Evolutionary conservation across 2,113 vertebrate genomes (phyloP), one percentile per base, ranked within the genome.

Genomic region (Coracopsis vasa): DNA sequence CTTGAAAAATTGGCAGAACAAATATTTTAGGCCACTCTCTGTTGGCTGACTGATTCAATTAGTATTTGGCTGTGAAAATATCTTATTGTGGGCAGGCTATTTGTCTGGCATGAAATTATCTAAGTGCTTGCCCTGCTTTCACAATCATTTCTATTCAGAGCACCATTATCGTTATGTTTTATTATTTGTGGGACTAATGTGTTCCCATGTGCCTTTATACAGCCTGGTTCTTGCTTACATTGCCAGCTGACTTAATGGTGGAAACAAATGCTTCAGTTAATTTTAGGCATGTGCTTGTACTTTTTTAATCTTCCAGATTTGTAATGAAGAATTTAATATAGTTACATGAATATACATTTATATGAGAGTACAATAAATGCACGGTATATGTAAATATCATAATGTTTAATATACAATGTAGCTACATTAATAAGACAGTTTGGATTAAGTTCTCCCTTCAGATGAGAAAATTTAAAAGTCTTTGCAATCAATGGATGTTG

Each of bases 311-410:
- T 21, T 58, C 16, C 10, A 17, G 9, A 56, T 35, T 62, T 14
- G 45, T 16, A 16, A 24, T 16, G 33, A 64, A 18, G 10, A 27
- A 35, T 50, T 48, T 39, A 20, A 45, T 37, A 19, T 19, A 37
- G 47, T 15, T 42, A 29, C 7, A 6, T 17, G 7, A 39, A 17
- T 13, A 20, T 4, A 20, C 0, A 0, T 82, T 86, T 70, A 6
- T 14, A 27, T 17, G 24, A 11, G 69, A 48, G 27, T 9, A 23
- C 12, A 17, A 24, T 4, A 8, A 3, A 31, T 2, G 24, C 33
- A 25, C 0, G 1, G 7, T 10, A 7, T 10, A 5, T 25, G 35
- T 28, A 44, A 85, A 64, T n/a, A 18, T 62, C 45, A 3, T 6
- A 20, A 62, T 31, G 14, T 3, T 23, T 29, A 37, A 31, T 3